Conservation (phyloP, 2,113 vertebrate species). For the Excalfactoria chinensis region DNA sequence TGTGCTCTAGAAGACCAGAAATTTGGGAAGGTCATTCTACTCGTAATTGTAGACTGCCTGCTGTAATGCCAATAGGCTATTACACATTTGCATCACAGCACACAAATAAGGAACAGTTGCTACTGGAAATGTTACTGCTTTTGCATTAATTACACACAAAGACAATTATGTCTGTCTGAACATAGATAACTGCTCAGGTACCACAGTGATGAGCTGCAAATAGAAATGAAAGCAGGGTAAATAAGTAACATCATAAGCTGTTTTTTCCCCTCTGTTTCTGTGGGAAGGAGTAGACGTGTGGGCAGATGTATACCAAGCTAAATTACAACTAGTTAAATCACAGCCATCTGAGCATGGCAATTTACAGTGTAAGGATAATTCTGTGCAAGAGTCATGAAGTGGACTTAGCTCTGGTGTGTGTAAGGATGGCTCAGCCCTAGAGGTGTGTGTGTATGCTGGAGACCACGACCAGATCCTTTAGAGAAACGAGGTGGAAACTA, state of each 20-base stretch:
- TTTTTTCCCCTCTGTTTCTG: neutral
- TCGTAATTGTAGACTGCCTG: neutral
- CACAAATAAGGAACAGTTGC: neutral
- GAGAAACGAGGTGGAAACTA: neutral
- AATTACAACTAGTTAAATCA: neutral
- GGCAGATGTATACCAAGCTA: neutral
- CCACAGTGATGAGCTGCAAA: neutral
- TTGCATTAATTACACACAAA: neutral
- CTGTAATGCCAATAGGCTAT: neutral
- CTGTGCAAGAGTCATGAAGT: neutral
- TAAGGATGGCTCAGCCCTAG: neutral
- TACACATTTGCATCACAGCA: neutral
- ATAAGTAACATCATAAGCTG: neutral
- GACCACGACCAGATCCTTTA: neutral
- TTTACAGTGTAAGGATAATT: neutral
- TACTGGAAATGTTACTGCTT: neutral
- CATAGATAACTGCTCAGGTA: neutral
- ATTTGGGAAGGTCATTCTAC: neutral
- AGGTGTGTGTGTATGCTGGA: neutral
- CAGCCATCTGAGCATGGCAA: neutral
- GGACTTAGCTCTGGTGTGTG: rapidly evolving
- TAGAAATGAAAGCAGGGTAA: neutral
- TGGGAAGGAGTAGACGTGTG: neutral
- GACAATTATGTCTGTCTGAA: neutral
- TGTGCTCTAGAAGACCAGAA: neutral